Base-by-base conservation (phyloP, 2,888 invertebrate genomes). In the Drosophila nigritarsus region DNA sequence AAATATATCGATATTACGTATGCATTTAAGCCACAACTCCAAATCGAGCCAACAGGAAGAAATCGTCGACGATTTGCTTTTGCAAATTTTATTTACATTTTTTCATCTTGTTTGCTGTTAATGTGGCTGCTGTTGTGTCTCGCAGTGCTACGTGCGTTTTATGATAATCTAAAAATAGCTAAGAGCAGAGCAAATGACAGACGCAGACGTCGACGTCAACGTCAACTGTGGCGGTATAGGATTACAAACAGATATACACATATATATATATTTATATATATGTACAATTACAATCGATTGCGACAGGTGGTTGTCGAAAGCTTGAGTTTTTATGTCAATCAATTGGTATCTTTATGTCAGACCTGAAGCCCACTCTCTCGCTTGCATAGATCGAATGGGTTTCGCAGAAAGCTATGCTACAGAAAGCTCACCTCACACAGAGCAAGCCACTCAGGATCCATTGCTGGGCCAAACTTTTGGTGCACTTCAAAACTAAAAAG, bases 321-420 rank as follows among this genome's bases (percentile, higher is more conserved):
- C 56, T 32, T 48, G 36, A 24, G 8, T 45, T 24, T 45, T 32
- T 15, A 20, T 38, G 29, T 13, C 38, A 34, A 27, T 7, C 51
- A 30, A 11, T 29, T 36, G 1, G 15, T 38, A n/a, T 45, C 18
- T 13, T 8, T 13, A 34, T 18, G 29, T n/a, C 4, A 55, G 27
- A 27, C 24, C 11, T 36, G 1, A 36, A 24, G 18, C 38, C 42
- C n/a, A 40, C 50, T 50, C 27, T 51, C 40, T 34, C 56, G 9
- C 68, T 24, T 15, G 7, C 8, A 38, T 24, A 9, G 20, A 38
- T 45, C 36, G 7, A 48, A 40, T 5, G 34, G 7, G 2, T 15
- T 53, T 70, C 77, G 77, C 77, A 45, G 63, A 80, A 80, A 77
- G 65, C 70, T 77, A 63, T 77, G 77, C 77, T 77, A 77, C 59